Base-by-base conservation (phyloP, 2,888 invertebrate species). In the Lasius fuliginosus region DNA sequence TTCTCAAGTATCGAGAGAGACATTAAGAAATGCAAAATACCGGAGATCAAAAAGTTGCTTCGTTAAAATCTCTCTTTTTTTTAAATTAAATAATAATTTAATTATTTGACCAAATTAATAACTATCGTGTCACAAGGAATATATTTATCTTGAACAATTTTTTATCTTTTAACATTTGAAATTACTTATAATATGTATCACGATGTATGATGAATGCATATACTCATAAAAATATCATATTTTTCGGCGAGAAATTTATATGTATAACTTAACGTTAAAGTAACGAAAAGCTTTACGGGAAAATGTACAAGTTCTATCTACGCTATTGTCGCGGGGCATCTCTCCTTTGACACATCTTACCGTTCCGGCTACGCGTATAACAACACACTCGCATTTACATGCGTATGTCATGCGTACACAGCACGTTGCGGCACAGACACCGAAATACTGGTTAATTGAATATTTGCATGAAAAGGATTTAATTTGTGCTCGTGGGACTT, bases 381-480 rank as follows among this genome's bases (percentile, higher is more conserved):
- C 30, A 56, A 69, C 30, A 15, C 46, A 36, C 6, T 42, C 15
- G 30, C 36, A 15, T 27, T 46, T 42, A 74, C 46, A 36, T 36
- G 36, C 36, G 36, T 36, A 36, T 36, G 33, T 33, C 18, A 9
- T 46, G 58, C 60, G 42, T 67, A 40, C 18, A 76, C 76, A 36
- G 65, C 62, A 53, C 58, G 33, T 75, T 36, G 73, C 62, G 60
- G 18, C 67, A 30, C 56, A 30, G 53, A 58, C 69, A 58, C 40
- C 33, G n/a, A 27, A 15, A 12, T 15, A 42, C 23, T 9, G 18
- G 64, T 56, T 77, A 76, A 76, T 77, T 77, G 65, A 82, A 49
- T 76, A 82, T 82, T 82, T 82, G 30, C 30, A 40, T 75, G 64
- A 76, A 82, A 73, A 46, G 81, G 81, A 82, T 82, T 82, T 82